Conservation (phyloP, 2,888 invertebrate species). For the Dryobota labecula region DNA sequence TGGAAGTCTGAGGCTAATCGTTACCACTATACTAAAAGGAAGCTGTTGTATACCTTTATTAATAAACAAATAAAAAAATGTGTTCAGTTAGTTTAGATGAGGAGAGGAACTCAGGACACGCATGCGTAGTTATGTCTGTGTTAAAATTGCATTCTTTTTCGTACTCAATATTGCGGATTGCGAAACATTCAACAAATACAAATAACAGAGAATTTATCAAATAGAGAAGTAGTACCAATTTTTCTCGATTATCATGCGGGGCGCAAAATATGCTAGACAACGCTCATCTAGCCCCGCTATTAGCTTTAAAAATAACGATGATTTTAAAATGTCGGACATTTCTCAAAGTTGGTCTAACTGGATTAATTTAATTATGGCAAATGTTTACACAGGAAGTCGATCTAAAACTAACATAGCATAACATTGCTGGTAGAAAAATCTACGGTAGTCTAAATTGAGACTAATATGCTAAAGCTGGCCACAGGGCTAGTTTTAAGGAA, state of each 20-base stretch:
- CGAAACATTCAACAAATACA: background rate
- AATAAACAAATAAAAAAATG: background rate
- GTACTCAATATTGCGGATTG: background rate
- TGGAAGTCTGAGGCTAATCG: background rate
- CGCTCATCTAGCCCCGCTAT: background rate
- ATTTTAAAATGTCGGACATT: background rate
- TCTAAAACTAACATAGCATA: background rate
- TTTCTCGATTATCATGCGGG: background rate
- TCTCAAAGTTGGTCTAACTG: background rate
- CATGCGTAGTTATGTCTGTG: background rate
- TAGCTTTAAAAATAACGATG: background rate
- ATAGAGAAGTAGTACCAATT: background rate
- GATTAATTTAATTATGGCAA: background rate
- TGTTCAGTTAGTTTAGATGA: background rate
- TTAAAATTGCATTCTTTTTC: background rate
- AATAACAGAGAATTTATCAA: too few species aligned
- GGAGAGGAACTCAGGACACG: background rate
- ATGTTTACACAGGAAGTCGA: background rate
- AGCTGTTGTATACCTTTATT: background rate
- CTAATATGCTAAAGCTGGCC: background rate
- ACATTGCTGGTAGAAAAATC: background rate
- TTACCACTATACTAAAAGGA: background rate
- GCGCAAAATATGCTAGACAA: background rate
- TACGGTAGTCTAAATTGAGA: background rate
- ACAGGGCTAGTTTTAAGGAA: background rate